Base-by-base conservation (phyloP, 2,888 invertebrate genomes). In the Archips crataeganus region DNA sequence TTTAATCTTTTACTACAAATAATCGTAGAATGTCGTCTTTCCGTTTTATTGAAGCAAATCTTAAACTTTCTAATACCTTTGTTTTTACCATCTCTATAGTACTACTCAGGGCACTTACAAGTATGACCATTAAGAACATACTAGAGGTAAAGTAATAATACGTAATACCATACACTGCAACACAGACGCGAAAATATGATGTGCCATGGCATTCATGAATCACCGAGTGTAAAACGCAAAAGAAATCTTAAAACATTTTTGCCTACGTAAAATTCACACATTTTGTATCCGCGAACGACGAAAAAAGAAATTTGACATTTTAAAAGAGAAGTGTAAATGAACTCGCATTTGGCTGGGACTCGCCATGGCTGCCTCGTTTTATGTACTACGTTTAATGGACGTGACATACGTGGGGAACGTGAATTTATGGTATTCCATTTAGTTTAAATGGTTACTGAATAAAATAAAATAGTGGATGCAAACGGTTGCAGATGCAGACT, bases 241-340 rank as follows among this genome's bases (percentile, higher is more conserved):
- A 59, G 64, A 15, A 59, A 60, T 61, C 51, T 70, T 42, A 59
- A 64, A 70, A 49, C 13, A 64, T 71, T 65, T 71, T 42, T 42
- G 32, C 39, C 39, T 60, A 60, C 32, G 49, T 32, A 61, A 66
- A 51, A 65, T 71, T 49, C n/a, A 36, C 59, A 54, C 60, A 59
- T 70, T 60, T 66, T 42, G 42, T 54, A 23, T 54, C 23, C 54
- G n/a, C 65, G 57, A 36, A 66, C 47, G 39, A 9, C 10, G n/a
- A 71, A 71, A 54, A 65, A 66, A 61, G n/a, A 64, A 11, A 49
- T 64, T 59, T 51, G 60, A 61, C 60, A 66, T 71, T 71, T 65
- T 61, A 71, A 71, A 71, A 66, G 65, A 51, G 60, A n/a, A 71
- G 71, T 65, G 71, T 65, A 65, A 71, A 71, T 71, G 61, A 66